phyloP scores from a whole-genome alignment of 2,888 invertebrate genomes.

The Ethmia dodecea region DNA sequence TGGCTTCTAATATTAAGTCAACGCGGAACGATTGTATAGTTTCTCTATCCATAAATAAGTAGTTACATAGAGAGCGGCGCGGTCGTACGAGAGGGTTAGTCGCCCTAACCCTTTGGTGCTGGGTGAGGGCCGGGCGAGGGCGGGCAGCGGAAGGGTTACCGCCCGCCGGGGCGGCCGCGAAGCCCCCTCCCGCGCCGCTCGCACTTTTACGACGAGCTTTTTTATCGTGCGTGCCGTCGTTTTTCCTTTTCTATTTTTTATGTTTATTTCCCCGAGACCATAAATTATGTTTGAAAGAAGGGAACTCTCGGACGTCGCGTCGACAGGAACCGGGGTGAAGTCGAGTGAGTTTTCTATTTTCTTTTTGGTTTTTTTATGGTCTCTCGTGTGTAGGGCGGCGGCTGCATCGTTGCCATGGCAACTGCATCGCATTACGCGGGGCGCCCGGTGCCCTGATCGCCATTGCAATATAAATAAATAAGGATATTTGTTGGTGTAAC shows the following conservation, averaged over 20 bases:
- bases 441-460: constrained; percentile 31
- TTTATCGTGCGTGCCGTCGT: constrained; percentile 78
- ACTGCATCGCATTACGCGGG: constrained; percentile 65
- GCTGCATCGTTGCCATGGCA: constrained; percentile 63
- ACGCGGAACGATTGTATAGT: constrained; percentile 7
- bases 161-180: constrained; percentile 40
- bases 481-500: constrained; percentile 68
- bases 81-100: constrained; percentile 58
- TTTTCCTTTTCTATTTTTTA: constrained; percentile 79
- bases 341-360: constrained; percentile 65
- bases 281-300: constrained; percentile 79
- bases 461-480: constrained; percentile 47
- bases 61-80: constrained; percentile 34
- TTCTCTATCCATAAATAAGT: constrained; percentile 23
- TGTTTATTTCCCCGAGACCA: constrained; percentile 78
- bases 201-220: constrained; percentile 74
- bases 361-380: constrained; percentile 67
- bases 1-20: no score
- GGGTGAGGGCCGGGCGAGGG: constrained; percentile 45
- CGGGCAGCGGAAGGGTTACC: constrained; percentile 72
- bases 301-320: constrained; percentile 74
- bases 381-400: constrained; percentile 59
- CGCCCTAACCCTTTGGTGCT: constrained; percentile 69
- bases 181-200: constrained; percentile 40
- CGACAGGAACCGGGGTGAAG: constrained; percentile 72